phyloP scores from a whole-genome alignment of 2,113 vertebrate species.

The mouse (Mus musculus) region GRCm39 chr7:99995001-99995500 shows the following conservation, averaged over 20 bases:
- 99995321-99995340: not conserved
- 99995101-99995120: not conserved
- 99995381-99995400: not conserved
- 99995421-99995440: not conserved
- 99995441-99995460: not conserved
- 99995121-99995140: not conserved
- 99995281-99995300: not conserved
- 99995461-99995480: not conserved
- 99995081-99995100: not conserved
- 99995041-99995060: not conserved
- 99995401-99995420: not conserved
- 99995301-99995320: not conserved
- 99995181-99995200: slow-evolving; percentile 14
- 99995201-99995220: slow-evolving; percentile 28
- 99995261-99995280: not conserved
- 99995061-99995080: not conserved
- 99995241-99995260: not conserved
- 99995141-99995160: slow-evolving; percentile 51
- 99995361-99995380: not conserved
- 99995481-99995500: not conserved
- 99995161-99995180: slow-evolving; percentile 50
- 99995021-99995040: not conserved
- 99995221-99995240: slow-evolving; percentile 63
- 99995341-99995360: not conserved
- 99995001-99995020: not conserved